These are phyloP conservation scores for Caenorhabditis elegans DNA, from an alignment of 1,140 invertebrate species.

Conservation along the genomic window DNA sequence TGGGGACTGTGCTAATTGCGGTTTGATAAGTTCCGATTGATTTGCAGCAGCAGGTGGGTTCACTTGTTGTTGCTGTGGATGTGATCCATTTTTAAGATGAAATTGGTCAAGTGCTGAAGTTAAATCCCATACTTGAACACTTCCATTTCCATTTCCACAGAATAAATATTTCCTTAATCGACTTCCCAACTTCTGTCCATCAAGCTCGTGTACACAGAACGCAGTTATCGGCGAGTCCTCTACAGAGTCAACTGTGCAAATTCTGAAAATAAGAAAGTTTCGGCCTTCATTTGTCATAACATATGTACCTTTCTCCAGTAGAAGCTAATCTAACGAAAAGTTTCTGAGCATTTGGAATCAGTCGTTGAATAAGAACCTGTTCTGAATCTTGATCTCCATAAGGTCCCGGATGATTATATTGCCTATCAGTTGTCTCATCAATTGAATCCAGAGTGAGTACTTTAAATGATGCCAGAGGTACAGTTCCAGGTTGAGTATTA, in stretches of 20 bases:
- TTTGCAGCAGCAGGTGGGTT: neutral
- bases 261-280: neutral
- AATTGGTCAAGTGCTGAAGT: constrained; percentile 83
- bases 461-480: constrained; percentile 92
- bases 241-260: constrained; percentile 71
- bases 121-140: constrained; percentile 84
- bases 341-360: constrained; percentile 91
- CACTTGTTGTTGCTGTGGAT: neutral
- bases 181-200: constrained; percentile 84
- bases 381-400: constrained; percentile 96
- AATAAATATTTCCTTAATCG: constrained; percentile 86
- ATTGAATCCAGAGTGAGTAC: constrained; percentile 84
- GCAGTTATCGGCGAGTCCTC: constrained; percentile 90
- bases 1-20: neutral
- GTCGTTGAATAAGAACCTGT: constrained; percentile 95
- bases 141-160: constrained; percentile 89
- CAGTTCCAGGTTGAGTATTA: constrained; percentile 93
- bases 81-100: neutral
- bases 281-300: too few species aligned
- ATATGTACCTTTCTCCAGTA: constrained; percentile 78
- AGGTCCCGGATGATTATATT: constrained; percentile 74
- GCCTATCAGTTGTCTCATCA: constrained; percentile 79
- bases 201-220: constrained; percentile 94
- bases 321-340: constrained; percentile 89
- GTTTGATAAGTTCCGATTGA: neutral